These are phyloP conservation scores for Drosophila birchii DNA, from an alignment of 2,888 invertebrate genomes.

Conservation along the genomic window DNA sequence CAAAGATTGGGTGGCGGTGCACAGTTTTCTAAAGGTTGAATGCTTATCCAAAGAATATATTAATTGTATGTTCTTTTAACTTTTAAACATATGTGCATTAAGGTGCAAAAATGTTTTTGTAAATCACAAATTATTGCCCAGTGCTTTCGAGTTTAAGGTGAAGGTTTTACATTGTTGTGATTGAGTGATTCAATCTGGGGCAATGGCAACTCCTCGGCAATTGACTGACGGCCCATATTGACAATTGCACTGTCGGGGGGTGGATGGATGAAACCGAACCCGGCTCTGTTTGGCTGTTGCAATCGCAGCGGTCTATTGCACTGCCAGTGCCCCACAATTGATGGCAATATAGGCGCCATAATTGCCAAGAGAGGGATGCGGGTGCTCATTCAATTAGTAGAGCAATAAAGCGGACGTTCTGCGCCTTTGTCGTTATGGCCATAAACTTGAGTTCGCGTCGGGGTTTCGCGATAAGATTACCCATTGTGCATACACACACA, in stretches of 20 bases:
- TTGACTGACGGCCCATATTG: constrained; percentile 4
- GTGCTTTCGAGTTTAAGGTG: constrained; percentile 8
- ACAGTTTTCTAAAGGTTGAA: neutral
- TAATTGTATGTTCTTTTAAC: neutral
- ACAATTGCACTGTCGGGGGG: constrained; percentile 52
- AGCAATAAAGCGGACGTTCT: constrained; percentile 67
- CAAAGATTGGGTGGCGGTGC: neutral
- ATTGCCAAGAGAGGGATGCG: constrained; percentile 20
- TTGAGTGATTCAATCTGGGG: constrained; percentile 27
- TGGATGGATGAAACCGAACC: constrained; percentile 37
- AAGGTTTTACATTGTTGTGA: constrained; percentile 30
- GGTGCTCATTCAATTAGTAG: constrained; percentile 68
- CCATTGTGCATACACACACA: constrained; percentile 26
- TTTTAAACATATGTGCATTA: neutral
- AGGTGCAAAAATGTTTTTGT: neutral
- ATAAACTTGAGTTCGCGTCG: constrained; percentile 67
- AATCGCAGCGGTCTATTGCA: constrained; percentile 68
- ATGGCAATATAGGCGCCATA: constrained; percentile 60
- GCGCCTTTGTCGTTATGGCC: constrained; percentile 43
- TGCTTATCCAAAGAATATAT: neutral
- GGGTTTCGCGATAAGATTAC: constrained; percentile 63
- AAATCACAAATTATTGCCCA: neutral
- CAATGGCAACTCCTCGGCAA: neutral
- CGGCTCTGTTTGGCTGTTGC: constrained; percentile 64
- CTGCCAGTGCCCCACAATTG: constrained; percentile 67